phyloP scores from a whole-genome alignment of 2,113 vertebrate species.

The Psephotus haematonotus region DNA sequence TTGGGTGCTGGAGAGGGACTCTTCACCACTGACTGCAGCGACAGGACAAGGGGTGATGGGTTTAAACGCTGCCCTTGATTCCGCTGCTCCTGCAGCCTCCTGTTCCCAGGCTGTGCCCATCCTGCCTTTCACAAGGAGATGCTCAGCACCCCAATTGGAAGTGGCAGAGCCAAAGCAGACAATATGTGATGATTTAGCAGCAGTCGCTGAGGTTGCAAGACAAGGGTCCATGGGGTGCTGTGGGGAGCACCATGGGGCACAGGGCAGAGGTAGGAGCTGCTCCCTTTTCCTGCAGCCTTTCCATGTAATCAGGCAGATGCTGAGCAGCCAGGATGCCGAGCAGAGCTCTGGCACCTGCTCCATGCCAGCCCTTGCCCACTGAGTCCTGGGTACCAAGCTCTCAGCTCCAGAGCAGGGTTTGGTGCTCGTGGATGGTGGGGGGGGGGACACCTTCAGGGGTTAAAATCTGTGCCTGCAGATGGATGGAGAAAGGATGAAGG shows the following conservation, averaged over 20 bases:
- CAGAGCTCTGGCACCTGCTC: not conserved
- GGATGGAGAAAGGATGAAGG: not conserved
- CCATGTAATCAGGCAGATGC: fast-evolving
- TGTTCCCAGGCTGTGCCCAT: not conserved
- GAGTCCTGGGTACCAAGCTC: not conserved
- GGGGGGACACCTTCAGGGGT: not conserved
- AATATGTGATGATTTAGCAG: not conserved
- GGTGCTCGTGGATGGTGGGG: not conserved
- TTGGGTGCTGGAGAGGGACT: not conserved
- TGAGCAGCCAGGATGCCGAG: not conserved
- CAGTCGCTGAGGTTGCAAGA: not conserved
- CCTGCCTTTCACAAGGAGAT: not conserved
- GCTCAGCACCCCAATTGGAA: not conserved
- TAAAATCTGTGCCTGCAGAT: fast-evolving
- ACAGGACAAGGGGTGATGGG: not conserved
- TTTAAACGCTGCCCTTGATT: not conserved
- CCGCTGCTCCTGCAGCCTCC: not conserved
- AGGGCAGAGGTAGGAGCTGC: not conserved
- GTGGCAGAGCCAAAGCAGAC: not conserved
- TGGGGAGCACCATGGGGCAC: not conserved
- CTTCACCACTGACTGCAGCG: not conserved
- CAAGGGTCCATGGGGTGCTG: no score
- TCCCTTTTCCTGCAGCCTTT: not conserved
- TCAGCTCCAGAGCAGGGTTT: not conserved
- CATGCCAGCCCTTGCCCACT: not conserved